phyloP scores from a whole-genome alignment of 2,797 vertebrate species.

The Hypotaenidia okinawae region DNA sequence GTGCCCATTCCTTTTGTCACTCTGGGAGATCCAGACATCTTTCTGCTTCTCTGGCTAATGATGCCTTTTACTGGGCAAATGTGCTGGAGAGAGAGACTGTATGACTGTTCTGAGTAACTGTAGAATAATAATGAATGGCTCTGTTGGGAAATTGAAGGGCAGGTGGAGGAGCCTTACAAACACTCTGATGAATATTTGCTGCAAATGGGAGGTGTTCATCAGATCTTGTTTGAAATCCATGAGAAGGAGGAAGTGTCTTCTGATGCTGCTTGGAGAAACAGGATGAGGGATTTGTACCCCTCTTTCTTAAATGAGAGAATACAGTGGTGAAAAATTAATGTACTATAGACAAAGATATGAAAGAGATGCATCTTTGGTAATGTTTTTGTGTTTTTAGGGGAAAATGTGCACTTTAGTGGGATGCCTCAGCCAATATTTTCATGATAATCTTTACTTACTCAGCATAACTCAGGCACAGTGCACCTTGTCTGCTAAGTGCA shows the following conservation, averaged over 20 bases:
- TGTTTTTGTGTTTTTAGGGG: not conserved
- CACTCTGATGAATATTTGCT: not conserved
- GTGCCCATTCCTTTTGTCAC: not conserved
- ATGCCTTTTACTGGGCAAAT: constrained; percentile 13
- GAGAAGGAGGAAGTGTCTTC: not conserved
- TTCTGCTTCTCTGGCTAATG: not conserved
- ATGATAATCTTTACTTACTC: not conserved
- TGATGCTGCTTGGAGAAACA: not conserved
- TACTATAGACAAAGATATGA: not conserved
- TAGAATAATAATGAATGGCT: constrained; percentile 23
- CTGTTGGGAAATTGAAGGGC: constrained; percentile 24
- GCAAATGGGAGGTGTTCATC: constrained; percentile 1
- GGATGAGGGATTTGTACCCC: not conserved
- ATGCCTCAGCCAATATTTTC: not conserved
- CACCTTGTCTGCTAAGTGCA: not conserved
- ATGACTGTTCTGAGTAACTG: constrained; percentile 1
- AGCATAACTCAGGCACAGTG: not conserved
- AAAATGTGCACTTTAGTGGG: not conserved
- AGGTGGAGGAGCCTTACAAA: constrained; percentile 14
- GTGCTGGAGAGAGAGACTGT: not conserved
- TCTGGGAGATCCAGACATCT: not conserved
- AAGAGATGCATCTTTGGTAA: not conserved
- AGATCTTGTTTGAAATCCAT: not conserved
- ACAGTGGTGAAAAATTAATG: not conserved
- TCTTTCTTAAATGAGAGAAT: not conserved